Evolutionary conservation across 2,888 invertebrate species (phyloP).

Genomic region (Calephelis perditalis): DNA sequence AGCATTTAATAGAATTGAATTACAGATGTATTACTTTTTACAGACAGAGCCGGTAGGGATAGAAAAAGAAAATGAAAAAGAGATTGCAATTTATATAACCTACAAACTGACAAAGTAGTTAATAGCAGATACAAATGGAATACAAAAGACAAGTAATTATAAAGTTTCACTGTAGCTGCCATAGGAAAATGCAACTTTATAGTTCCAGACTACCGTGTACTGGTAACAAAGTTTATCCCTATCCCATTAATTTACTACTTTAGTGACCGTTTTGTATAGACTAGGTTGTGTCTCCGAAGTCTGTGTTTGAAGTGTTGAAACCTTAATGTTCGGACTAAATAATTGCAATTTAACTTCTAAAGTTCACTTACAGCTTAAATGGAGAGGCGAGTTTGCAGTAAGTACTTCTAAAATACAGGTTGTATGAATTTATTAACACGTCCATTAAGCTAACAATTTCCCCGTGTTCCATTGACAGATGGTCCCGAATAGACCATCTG

Average conservation of each 20-base stretch:
- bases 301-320: slow-evolving; percentile 11
- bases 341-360: background rate
- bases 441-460: too few relatives aligned
- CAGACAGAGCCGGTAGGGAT: too few relatives aligned
- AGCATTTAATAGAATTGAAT: too few relatives aligned
- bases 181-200: slow-evolving; percentile 6
- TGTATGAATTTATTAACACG: too few relatives aligned
- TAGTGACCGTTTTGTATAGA: slow-evolving; percentile 8
- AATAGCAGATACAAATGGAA: slow-evolving; percentile 1
- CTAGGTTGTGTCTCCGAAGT: slow-evolving; percentile 3
- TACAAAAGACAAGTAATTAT: slow-evolving; percentile 7
- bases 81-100: too few relatives aligned
- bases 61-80: too few relatives aligned
- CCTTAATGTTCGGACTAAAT: slow-evolving; percentile 7
- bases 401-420: too few relatives aligned
- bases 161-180: background rate
- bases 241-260: slow-evolving; percentile 8
- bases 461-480: too few relatives aligned
- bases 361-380: background rate
- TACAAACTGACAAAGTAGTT: background rate
- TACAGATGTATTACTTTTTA: too few relatives aligned
- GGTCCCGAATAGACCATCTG: too few relatives aligned
- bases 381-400: too few relatives aligned
- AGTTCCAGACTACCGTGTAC: background rate
- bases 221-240: background rate